These are phyloP conservation scores for Scaptomyza hsui DNA, from an alignment of 1,140 invertebrate genomes.

Conservation along the genomic window DNA sequence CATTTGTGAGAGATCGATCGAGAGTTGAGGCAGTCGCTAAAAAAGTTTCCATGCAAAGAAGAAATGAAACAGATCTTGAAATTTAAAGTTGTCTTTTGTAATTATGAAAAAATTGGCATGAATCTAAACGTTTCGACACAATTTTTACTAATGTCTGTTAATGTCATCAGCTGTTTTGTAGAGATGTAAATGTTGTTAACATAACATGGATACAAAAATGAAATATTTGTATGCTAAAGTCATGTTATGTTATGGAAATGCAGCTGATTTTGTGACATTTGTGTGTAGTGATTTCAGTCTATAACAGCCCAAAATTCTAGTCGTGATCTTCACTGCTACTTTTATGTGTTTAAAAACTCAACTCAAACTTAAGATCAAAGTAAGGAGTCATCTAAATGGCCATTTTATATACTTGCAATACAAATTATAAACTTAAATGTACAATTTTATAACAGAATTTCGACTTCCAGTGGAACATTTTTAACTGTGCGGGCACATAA, in stretches of 20 bases:
- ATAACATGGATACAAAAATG: too few relatives aligned
- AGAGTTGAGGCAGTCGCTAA: slow-evolving; percentile 6
- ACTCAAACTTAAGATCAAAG: slow-evolving; percentile 6
- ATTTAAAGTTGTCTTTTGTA: neutral
- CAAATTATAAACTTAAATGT: too few relatives aligned
- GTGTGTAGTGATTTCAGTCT: too few relatives aligned
- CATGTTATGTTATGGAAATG: too few relatives aligned
- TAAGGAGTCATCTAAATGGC: slow-evolving; percentile 1
- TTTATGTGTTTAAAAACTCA: neutral
- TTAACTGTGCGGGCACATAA: slow-evolving; percentile 31
- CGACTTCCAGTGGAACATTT: slow-evolving; percentile 41
- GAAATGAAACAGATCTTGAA: neutral
- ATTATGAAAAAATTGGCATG: neutral
- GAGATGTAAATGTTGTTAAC: too few relatives aligned
- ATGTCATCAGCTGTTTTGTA: too few relatives aligned
- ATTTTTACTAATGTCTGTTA: too few relatives aligned
- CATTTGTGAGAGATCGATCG: neutral
- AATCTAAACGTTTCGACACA: too few relatives aligned
- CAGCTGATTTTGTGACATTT: too few relatives aligned
- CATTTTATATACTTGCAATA: neutral
- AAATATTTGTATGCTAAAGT: too few relatives aligned
- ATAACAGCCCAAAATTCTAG: neutral
- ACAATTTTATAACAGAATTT: neutral
- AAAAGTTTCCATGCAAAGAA: neutral
- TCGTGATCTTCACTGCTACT: slow-evolving; percentile 9